phyloP scores from a whole-genome alignment of 2,888 invertebrate species.

The Oscheius sp. region DNA sequence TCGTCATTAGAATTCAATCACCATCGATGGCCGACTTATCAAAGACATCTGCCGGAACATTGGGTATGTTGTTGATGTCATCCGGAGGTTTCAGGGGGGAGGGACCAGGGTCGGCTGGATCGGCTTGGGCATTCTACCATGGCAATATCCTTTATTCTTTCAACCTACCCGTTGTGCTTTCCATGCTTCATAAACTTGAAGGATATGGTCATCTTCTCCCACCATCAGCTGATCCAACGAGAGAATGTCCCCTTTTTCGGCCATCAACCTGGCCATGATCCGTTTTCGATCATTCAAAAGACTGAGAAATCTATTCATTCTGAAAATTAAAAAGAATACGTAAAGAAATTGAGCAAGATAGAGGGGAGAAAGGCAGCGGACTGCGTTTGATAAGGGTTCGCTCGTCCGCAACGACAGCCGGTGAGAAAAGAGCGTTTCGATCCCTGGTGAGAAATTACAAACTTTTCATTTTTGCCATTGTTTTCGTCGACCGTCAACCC shows the following conservation, averaged over 20 bases:
- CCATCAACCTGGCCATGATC: conserved; percentile 6
- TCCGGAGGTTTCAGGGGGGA: background rate
- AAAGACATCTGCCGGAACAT: background rate
- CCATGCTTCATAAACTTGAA: background rate
- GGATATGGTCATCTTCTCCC: background rate
- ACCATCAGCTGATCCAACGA: background rate
- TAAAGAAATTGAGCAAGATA: background rate
- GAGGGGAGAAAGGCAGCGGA: no score
- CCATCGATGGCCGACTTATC: background rate
- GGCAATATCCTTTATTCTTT: no score
- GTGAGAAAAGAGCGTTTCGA: no score
- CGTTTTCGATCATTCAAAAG: background rate
- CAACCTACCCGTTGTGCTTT: background rate
- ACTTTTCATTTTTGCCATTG: background rate
- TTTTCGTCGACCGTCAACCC: background rate
- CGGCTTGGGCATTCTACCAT: no score
- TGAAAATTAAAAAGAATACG: no score
- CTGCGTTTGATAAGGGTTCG: no score
- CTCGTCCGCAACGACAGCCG: no score
- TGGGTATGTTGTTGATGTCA: background rate
- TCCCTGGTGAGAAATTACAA: background rate
- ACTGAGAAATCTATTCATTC: background rate
- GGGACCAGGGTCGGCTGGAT: no score
- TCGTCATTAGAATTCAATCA: no score
- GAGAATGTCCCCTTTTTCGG: background rate